These are phyloP conservation scores for Mungos mungo DNA, from an alignment of 2,113 vertebrate genomes.

Conservation along the genomic window DNA sequence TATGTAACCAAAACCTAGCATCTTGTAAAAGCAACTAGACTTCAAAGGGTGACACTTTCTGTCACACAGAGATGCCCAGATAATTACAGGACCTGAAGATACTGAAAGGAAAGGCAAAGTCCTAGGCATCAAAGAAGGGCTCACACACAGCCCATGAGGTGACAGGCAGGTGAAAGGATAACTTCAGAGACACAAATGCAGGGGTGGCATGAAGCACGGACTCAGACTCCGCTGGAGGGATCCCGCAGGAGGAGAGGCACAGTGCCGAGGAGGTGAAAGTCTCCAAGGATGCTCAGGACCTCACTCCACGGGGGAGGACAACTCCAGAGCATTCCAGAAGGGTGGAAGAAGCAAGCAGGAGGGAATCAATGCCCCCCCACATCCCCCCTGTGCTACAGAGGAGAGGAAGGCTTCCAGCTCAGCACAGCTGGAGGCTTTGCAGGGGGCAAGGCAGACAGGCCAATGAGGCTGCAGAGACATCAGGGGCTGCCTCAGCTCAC, in stretches of 20 bases:
- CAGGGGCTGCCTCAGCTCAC: neutral
- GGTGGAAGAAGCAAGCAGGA: neutral
- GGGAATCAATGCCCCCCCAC: neutral
- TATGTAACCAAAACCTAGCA: neutral
- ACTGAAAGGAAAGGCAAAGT: neutral
- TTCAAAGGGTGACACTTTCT: neutral
- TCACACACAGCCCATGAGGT: neutral
- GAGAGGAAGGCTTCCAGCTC: neutral
- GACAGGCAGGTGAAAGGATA: neutral
- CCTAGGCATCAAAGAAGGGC: neutral
- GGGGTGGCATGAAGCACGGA: neutral
- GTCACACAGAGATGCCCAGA: neutral
- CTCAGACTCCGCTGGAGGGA: neutral
- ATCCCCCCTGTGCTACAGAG: neutral
- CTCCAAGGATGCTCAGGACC: neutral
- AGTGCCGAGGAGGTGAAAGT: neutral
- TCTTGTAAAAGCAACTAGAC: neutral
- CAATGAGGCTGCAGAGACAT: neutral
- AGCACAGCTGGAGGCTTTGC: neutral
- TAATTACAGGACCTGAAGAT: neutral
- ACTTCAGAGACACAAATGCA: neutral
- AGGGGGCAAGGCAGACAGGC: neutral
- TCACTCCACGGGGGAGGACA: rapidly evolving
- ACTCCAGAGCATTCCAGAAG: neutral
- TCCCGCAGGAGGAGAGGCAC: neutral